A percentile compares a stretch with the other conserved stretches of the same genome.
Conservation (phyloP, 2,797 vertebrate genomes). For the Gymnothorax reevesii region DNA sequence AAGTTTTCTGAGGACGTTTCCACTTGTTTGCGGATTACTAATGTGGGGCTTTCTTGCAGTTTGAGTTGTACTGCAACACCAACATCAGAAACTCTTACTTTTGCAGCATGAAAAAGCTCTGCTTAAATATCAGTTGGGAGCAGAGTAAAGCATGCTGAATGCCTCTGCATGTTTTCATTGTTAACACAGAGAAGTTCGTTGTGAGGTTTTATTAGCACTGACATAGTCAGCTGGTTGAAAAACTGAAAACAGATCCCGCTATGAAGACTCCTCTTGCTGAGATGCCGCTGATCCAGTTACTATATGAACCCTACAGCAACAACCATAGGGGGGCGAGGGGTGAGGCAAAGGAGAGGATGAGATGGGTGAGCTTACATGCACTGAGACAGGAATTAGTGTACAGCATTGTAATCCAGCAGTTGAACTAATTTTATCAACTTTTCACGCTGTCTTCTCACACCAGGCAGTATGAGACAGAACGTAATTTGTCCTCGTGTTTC, state of each 20-base stretch:
- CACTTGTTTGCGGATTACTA: not conserved
- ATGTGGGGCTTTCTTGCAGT: not conserved
- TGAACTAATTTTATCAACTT: slow-evolving; percentile 39
- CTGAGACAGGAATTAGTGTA: slow-evolving; percentile 10
- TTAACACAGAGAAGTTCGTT: not conserved
- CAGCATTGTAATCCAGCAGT: slow-evolving; percentile 39
- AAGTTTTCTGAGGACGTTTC: not conserved
- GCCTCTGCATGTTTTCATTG: not conserved
- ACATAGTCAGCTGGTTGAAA: not conserved
- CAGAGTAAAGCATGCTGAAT: not conserved
- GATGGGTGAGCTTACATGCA: not conserved
- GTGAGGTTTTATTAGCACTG: not conserved
- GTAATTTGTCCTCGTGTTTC: not conserved
- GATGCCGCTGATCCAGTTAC: slow-evolving; percentile 44
- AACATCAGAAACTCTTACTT: not conserved
- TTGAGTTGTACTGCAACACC: not conserved
- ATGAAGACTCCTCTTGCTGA: not conserved
- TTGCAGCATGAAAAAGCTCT: not conserved
- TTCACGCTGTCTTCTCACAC: not conserved
- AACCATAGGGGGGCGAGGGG: not conserved
- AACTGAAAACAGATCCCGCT: not conserved
- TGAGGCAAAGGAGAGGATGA: not conserved
- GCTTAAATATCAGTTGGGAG: not conserved
- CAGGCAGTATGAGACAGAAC: not conserved
- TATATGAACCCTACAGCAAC: slow-evolving; percentile 25